Conservation (phyloP, 2,888 invertebrate genomes). For the Caenorhabditis parvicauda region DNA sequence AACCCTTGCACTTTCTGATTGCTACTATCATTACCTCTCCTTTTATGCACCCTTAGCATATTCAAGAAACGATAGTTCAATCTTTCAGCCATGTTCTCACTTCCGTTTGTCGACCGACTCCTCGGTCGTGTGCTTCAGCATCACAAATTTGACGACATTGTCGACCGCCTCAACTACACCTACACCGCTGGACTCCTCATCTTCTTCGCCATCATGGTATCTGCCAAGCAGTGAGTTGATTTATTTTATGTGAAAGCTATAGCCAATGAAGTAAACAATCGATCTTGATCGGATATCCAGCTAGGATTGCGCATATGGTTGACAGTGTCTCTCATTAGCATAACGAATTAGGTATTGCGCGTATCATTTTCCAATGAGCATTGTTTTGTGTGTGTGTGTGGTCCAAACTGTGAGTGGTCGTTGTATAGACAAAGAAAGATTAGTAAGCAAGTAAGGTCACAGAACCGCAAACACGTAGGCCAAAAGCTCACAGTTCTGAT, state of each 20-base stretch:
- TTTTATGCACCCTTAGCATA: neutral
- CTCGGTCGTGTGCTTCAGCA: constrained; percentile 53
- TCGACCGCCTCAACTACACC: constrained; percentile 59
- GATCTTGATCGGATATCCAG: too few relatives aligned
- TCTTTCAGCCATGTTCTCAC: constrained; percentile 49
- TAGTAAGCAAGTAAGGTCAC: too few relatives aligned
- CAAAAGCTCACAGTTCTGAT: too few relatives aligned
- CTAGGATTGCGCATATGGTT: too few relatives aligned
- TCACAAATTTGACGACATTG: constrained; percentile 56
- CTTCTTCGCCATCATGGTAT: constrained; percentile 62
- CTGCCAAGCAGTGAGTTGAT: constrained; percentile 55
- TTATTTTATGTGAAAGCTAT: too few relatives aligned
- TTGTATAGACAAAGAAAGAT: neutral
- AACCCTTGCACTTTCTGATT: neutral
- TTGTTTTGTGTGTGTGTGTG: too few relatives aligned
- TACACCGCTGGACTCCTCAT: constrained; percentile 53
- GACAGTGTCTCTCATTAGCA: too few relatives aligned
- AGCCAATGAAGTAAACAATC: too few relatives aligned
- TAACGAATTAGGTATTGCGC: too few relatives aligned
- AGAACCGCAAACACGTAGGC: too few relatives aligned
- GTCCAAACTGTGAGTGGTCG: too few relatives aligned
- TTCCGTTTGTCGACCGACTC: constrained; percentile 58
- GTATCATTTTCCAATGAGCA: too few relatives aligned
- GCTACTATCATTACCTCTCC: neutral
- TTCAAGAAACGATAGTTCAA: constrained; percentile 1